Evolutionary conservation across 1,140 invertebrate species (phyloP), one percentile per base, ranked within the genome.

Genomic region (silkworm (Bombyx mori)): DNA sequence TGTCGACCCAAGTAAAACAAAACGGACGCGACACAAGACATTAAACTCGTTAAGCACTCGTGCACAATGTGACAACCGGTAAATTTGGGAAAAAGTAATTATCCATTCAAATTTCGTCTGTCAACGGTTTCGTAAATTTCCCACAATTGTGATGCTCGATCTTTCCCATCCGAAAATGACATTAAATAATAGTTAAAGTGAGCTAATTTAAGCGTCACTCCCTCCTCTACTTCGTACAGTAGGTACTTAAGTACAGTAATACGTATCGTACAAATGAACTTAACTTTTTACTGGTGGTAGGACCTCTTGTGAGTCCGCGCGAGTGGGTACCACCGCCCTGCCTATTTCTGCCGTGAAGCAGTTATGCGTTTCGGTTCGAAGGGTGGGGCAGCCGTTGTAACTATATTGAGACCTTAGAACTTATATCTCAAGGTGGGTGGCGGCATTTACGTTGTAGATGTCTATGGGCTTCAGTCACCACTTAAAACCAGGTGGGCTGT

Each of bases 141-240:
- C 66, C 73, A 75, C 73, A 71, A 68, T 71, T 66, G 65, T 65
- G 46, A 54, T 49, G 57, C 62, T 73, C 63, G 58, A 68, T 61
- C 59, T 62, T 72, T 71, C 66, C 68, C 73, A 75, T 69, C 63
- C 58, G 60, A 60, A 69, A 71, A 72, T 60, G 72, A 69, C 73
- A 73, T 75, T 75, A 73, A 75, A 75, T 71, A 73, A 73, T 75
- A 65, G 73, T 73, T 73, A 75, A 69, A 75, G 68, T 65, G 63
- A 75, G 65, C 69, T 75, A 75, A 75, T 73, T 73, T 71, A 67
- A 62, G 61, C 52, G 56, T 60, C 61, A 56, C 62, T 73, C 65
- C 63, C 58, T 60, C 60, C 65, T 52, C 63, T 56, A 57, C 65
- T 48, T 65, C 56, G 58, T 51, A 18, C 64, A 53, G 65, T 57